phyloP scores from a whole-genome alignment of 2,888 invertebrate genomes.

The Hyalella azteca region DNA sequence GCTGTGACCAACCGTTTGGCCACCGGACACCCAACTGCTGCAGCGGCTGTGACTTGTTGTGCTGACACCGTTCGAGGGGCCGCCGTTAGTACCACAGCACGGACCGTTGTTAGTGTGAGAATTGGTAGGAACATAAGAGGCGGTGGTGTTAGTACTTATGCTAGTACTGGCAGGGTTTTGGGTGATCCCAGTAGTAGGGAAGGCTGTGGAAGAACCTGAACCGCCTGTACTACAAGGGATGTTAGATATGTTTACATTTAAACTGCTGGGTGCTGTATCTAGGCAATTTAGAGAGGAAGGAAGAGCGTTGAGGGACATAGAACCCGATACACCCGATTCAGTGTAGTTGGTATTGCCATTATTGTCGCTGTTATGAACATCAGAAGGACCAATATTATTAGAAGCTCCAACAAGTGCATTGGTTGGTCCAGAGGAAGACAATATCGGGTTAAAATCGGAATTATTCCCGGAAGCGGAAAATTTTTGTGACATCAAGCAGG shows the following conservation, averaged over 20 bases:
- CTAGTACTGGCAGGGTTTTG: neutral
- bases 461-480: neutral
- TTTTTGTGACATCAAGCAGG: neutral
- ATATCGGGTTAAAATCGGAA: neutral
- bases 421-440: neutral
- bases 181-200: neutral
- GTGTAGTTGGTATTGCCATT: neutral
- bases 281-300: neutral
- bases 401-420: neutral
- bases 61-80: neutral
- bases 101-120: neutral
- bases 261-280: neutral
- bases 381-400: neutral
- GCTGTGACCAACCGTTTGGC: conserved; percentile 42
- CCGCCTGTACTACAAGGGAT: neutral
- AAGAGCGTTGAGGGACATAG: neutral
- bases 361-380: neutral
- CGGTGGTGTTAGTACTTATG: neutral
- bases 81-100: neutral
- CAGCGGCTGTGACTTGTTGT: conserved; percentile 18
- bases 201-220: neutral
- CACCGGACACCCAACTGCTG: conserved; percentile 31
- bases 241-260: neutral
- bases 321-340: neutral
- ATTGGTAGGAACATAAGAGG: neutral